These are phyloP conservation scores for Pterophyllum scalare DNA, from an alignment of 2,113 vertebrate species.

Conservation along the genomic window DNA sequence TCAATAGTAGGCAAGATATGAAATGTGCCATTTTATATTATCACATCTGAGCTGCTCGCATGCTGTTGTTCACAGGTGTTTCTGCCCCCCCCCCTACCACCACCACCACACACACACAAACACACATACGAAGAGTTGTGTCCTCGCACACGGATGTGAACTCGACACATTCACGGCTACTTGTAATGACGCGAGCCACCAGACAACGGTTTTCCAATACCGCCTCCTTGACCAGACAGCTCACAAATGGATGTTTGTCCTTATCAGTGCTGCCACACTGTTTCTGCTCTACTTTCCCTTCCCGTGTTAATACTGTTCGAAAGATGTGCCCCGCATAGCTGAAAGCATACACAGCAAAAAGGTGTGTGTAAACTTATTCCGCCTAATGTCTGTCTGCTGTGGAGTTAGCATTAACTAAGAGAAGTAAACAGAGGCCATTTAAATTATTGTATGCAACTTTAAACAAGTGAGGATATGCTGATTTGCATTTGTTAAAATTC, in stretches of 20 bases:
- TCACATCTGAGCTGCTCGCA: slow-evolving; percentile 33
- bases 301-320: background rate
- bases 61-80: slow-evolving; percentile 30
- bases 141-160: background rate
- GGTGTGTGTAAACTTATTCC: background rate
- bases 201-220: slow-evolving; percentile 21
- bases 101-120: background rate
- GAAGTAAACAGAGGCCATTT: background rate
- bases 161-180: background rate
- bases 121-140: slow-evolving; percentile 1
- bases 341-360: background rate
- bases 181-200: background rate
- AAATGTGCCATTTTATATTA: slow-evolving; percentile 61
- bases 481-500: background rate
- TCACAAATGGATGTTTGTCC: slow-evolving; percentile 15
- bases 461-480: background rate
- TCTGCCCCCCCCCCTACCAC: background rate
- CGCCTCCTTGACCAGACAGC: background rate
- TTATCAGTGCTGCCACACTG: slow-evolving; percentile 35
- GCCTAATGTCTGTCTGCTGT: background rate
- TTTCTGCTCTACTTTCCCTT: background rate
- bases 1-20: slow-evolving; percentile 60
- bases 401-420: too few species aligned
- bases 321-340: background rate
- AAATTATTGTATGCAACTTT: background rate